Percentiles rank a stretch among this genome's conserved stretches.
These are phyloP conservation scores for Phoenoteleia sp. DNA, from an alignment of 2,888 invertebrate genomes.

Conservation along the genomic window DNA sequence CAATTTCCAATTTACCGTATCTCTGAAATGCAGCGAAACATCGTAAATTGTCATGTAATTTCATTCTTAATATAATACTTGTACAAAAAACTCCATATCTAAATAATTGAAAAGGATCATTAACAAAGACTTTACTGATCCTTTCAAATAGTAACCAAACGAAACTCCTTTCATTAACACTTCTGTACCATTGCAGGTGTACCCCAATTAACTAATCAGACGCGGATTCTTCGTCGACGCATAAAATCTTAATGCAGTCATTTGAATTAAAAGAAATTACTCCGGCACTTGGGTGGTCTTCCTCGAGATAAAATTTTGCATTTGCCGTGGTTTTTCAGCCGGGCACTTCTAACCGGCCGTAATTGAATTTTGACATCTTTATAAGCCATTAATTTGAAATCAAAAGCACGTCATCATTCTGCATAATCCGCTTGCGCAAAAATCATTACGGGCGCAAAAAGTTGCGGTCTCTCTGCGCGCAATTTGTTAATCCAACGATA, in stretches of 20 bases:
- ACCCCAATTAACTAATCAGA: constrained; percentile 48
- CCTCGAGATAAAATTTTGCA: constrained; percentile 23
- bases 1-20: too few species aligned
- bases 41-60: too few species aligned
- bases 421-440: constrained; percentile 35
- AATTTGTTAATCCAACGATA: constrained; percentile 54
- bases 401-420: constrained; percentile 38
- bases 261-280: constrained; percentile 42
- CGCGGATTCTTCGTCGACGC: constrained; percentile 8
- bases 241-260: constrained; percentile 53
- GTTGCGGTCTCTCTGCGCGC: constrained; percentile 4
- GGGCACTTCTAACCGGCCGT: constrained; percentile 1
- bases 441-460: constrained; percentile 40
- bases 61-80: too few species aligned
- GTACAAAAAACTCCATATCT: too few species aligned
- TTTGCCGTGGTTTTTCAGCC: constrained; percentile 14
- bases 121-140: not conserved
- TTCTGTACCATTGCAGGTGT: constrained; percentile 11
- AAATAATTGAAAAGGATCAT: too few species aligned
- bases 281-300: constrained; percentile 45
- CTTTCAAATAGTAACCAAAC: constrained; percentile 4
- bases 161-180: constrained; percentile 25
- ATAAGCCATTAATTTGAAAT: constrained; percentile 41
- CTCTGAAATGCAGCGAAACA: too few species aligned
- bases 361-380: constrained; percentile 61